phyloP scores from a whole-genome alignment of 2,113 vertebrate genomes.

The Pygoscelis antarcticus region DNA sequence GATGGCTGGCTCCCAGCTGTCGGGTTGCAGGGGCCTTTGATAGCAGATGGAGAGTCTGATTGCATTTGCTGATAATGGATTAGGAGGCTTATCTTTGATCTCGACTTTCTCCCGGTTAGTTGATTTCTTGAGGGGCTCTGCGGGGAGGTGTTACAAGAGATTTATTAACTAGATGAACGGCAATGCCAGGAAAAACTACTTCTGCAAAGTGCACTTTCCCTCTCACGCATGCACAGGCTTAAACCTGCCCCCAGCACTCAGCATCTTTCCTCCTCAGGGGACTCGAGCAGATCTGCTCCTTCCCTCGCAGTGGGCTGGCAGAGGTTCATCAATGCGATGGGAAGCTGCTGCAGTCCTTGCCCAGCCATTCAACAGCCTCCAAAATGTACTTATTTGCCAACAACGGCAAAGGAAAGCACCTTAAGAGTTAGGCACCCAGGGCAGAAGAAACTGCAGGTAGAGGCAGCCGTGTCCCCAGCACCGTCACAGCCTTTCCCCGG shows the following conservation, averaged over 20 bases:
- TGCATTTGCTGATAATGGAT: conserved; percentile 11
- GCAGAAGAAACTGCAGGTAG: background rate
- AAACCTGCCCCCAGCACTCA: background rate
- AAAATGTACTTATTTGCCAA: background rate
- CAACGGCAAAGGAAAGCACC: background rate
- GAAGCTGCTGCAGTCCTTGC: background rate
- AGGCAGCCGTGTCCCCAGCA: background rate
- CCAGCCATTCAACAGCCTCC: background rate
- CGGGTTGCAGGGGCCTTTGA: background rate
- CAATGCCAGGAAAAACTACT: background rate
- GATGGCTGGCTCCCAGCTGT: background rate
- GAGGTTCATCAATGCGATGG: too few relatives aligned
- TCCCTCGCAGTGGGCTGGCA: background rate
- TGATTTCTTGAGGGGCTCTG: conserved; percentile 11
- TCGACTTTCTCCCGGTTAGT: background rate
- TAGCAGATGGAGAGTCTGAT: conserved; percentile 14
- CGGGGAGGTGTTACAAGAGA: background rate
- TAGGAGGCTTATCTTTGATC: conserved; percentile 32
- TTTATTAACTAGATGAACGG: conserved; percentile 41
- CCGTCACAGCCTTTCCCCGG: background rate
- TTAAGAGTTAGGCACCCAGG: background rate
- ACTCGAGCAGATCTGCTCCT: background rate
- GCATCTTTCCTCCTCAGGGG: background rate
- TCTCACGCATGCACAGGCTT: background rate
- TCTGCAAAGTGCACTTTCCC: background rate